Conservation (phyloP, 2,113 vertebrate genomes). For the Bungarus multicinctus region DNA sequence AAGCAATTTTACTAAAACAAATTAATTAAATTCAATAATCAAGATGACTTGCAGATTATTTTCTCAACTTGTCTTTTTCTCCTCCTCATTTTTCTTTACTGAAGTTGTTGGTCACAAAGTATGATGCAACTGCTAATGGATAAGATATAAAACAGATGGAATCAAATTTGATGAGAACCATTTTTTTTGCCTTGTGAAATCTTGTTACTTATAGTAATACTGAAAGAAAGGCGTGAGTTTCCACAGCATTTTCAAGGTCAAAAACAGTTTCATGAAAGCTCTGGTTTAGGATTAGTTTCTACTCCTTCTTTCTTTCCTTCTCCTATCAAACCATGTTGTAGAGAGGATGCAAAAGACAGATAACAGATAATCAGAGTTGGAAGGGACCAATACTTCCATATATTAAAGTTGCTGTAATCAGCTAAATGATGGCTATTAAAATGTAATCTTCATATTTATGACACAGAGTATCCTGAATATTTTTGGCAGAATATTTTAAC, state of each 20-base stretch:
- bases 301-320: background rate
- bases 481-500: background rate
- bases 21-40: slow-evolving; percentile 44
- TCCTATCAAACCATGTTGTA: background rate
- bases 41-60: background rate
- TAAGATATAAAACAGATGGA: no score
- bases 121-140: background rate
- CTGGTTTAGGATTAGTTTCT: background rate
- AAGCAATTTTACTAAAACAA: slow-evolving; percentile 58
- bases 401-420: background rate
- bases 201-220: background rate
- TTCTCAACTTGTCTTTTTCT: background rate
- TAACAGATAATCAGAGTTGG: no score
- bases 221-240: background rate
- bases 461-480: background rate
- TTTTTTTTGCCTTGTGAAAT: background rate
- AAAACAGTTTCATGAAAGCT: background rate
- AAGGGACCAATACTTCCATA: background rate
- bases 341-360: background rate
- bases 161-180: background rate
- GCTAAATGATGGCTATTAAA: background rate
- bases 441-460: background rate
- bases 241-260: background rate
- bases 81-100: no score
- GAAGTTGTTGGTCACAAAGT: no score